Percentiles rank a stretch among this genome's conserved stretches.
Conservation (phyloP, 2,888 invertebrate species). For the Alloplasta piceator region DNA sequence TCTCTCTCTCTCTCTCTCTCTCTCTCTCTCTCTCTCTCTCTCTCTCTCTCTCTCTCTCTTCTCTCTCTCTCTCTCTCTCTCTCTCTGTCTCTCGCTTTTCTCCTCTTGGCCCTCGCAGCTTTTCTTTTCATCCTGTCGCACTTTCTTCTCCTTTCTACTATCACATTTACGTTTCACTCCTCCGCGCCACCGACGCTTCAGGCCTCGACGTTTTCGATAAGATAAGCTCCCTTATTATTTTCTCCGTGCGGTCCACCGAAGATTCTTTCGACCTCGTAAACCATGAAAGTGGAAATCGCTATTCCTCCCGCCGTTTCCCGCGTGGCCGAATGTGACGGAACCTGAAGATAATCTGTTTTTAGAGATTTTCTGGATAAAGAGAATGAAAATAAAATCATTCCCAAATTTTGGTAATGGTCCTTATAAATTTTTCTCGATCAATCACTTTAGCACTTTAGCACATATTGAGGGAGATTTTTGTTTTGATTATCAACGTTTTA, state of each 20-base stretch:
- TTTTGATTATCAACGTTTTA: too few species aligned
- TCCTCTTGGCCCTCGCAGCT: neutral
- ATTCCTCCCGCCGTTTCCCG: slow-evolving; percentile 50
- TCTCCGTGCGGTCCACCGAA: slow-evolving; percentile 59
- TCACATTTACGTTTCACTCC: slow-evolving; percentile 37
- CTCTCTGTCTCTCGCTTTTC: slow-evolving; percentile 16
- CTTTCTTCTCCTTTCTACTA: slow-evolving; percentile 10
- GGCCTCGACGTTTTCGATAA: slow-evolving; percentile 55
- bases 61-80: slow-evolving; percentile 32
- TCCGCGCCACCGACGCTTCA: slow-evolving; percentile 18
- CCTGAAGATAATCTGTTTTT: slow-evolving; percentile 34
- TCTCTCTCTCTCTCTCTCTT: slow-evolving; percentile 17
- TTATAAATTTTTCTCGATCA: neutral
- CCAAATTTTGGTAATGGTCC: too few species aligned
- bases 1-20: slow-evolving; percentile 3
- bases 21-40: slow-evolving; percentile 24
- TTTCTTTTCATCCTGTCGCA: too few species aligned
- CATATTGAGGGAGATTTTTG: too few species aligned
- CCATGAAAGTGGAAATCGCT: slow-evolving; percentile 48
- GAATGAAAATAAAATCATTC: too few species aligned
- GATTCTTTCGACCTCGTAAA: slow-evolving; percentile 59
- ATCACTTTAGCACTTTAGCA: too few species aligned
- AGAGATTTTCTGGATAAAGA: too few species aligned
- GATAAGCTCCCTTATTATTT: slow-evolving; percentile 67
- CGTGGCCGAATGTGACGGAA: slow-evolving; percentile 58